Evolutionary conservation across 2,888 invertebrate genomes (phyloP).

Genomic region (Tanytarsus gracilentus): DNA sequence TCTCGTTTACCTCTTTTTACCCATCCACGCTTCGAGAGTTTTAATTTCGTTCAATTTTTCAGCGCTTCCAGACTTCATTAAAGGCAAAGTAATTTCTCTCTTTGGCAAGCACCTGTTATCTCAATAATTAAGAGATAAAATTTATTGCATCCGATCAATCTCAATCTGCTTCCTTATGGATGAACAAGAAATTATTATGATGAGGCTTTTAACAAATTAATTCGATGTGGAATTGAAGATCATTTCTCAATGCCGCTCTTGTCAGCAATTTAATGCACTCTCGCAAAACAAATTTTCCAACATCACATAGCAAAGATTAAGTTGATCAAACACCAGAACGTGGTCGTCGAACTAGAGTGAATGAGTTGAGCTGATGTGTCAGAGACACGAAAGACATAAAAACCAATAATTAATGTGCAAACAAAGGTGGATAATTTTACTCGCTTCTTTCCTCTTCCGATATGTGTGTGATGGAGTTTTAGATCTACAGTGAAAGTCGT

Average conservation of each 20-base stretch:
- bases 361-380: conserved; percentile 7
- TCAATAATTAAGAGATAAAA: conserved; percentile 22
- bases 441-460: too few species aligned
- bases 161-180: conserved; percentile 5
- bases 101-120: conserved; percentile 19
- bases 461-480: too few species aligned
- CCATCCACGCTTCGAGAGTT: not conserved
- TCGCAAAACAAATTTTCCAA: too few species aligned
- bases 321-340: too few species aligned
- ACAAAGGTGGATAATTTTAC: too few species aligned
- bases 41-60: conserved; percentile 21
- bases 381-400: conserved; percentile 1
- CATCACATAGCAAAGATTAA: too few species aligned
- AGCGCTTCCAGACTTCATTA: conserved; percentile 17
- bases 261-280: not conserved
- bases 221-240: not conserved
- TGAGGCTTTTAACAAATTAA: conserved; percentile 9
- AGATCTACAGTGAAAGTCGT: too few species aligned
- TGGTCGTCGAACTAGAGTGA: not conserved
- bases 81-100: conserved; percentile 3
- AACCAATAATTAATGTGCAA: conserved; percentile 11
- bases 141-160: conserved; percentile 25
- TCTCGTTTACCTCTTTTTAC: not conserved
- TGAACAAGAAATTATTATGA: not conserved
- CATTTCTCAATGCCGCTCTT: not conserved